Evolutionary conservation across 2,888 invertebrate species (phyloP).

Genomic region (Lepetodrilus schrolli): DNA sequence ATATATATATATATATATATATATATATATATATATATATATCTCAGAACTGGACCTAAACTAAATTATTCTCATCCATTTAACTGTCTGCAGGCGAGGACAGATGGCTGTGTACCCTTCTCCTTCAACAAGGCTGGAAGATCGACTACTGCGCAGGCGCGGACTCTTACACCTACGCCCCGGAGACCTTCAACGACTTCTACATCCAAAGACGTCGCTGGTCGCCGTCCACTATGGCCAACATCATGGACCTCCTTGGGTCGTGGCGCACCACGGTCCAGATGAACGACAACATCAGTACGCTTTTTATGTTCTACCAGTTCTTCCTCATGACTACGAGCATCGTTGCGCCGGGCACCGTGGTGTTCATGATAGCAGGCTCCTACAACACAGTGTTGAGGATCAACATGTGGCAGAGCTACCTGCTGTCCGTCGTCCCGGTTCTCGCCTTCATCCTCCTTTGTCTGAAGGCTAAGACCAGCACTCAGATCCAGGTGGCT

Average conservation of each 20-base stretch:
- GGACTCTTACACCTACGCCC: constrained; percentile 67
- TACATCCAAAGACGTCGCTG: constrained; percentile 69
- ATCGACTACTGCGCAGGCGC: constrained; percentile 71
- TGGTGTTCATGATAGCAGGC: constrained; percentile 87
- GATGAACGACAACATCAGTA: constrained; percentile 65
- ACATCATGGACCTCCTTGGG: constrained; percentile 65
- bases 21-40: too few relatives aligned
- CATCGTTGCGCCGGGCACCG: constrained; percentile 57
- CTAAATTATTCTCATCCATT: not conserved
- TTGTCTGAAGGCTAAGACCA: constrained; percentile 93
- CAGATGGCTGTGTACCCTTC: constrained; percentile 69
- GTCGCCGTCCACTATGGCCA: constrained; percentile 71
- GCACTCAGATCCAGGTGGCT: constrained; percentile 84
- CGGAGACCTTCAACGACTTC: constrained; percentile 69
- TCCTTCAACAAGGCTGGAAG: constrained; percentile 67
- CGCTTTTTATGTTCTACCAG: constrained; percentile 62
- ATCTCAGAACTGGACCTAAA: too few relatives aligned
- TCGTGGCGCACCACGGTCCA: constrained; percentile 54
- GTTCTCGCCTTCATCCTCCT: constrained; percentile 92
- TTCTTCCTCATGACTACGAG: constrained; percentile 55
- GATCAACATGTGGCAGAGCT: constrained; percentile 96
- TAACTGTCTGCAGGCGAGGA: constrained; percentile 65
- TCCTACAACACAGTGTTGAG: constrained; percentile 97
- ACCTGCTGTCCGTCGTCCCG: constrained; percentile 93
- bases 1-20: too few relatives aligned